These are phyloP conservation scores for Paralichthys olivaceus DNA, from an alignment of 2,113 vertebrate genomes.

Conservation along the genomic window DNA sequence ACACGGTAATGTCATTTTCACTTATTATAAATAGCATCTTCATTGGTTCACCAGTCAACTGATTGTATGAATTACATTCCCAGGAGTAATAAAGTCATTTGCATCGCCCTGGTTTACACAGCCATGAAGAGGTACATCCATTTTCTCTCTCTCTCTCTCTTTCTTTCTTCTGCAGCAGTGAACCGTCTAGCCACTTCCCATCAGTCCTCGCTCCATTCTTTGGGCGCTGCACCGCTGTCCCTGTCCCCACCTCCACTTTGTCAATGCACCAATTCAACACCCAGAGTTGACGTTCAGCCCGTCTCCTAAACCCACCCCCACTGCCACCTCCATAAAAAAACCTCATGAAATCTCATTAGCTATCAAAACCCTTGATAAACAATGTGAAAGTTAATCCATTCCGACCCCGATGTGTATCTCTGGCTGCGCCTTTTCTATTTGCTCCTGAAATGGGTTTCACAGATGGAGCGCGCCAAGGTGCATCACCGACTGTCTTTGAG, in stretches of 20 bases:
- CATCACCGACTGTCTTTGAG: conserved; percentile 37
- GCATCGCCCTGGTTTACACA: conserved; percentile 54
- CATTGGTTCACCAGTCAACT: conserved; percentile 47
- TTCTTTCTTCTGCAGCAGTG: conserved; percentile 2
- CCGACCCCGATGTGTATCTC: not conserved
- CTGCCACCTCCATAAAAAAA: not conserved
- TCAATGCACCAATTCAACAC: conserved; percentile 44
- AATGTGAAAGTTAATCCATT: conserved; percentile 35
- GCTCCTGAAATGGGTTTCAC: conserved; percentile 55
- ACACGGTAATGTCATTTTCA: conserved; percentile 5
- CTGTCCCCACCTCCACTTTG: conserved; percentile 22
- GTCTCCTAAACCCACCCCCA: not conserved
- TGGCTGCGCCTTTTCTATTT: conserved; percentile 36
- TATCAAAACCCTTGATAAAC: conserved; percentile 45
- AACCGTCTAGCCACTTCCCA: conserved; percentile 24
- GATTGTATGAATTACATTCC: conserved; percentile 50
- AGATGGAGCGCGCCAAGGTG: conserved; percentile 34
- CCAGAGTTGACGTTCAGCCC: conserved; percentile 27
- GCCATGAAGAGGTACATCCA: conserved; percentile 32
- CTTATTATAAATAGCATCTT: conserved; percentile 53
- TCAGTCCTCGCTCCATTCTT: conserved; percentile 42
- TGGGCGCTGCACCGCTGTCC: conserved; percentile 42
- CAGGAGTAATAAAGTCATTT: conserved; percentile 55
- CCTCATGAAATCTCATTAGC: conserved; percentile 46
- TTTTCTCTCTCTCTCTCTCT: not conserved